Evolutionary conservation across 1,140 invertebrate species (phyloP).

Genomic region (Leptonema lineaticorne): DNA sequence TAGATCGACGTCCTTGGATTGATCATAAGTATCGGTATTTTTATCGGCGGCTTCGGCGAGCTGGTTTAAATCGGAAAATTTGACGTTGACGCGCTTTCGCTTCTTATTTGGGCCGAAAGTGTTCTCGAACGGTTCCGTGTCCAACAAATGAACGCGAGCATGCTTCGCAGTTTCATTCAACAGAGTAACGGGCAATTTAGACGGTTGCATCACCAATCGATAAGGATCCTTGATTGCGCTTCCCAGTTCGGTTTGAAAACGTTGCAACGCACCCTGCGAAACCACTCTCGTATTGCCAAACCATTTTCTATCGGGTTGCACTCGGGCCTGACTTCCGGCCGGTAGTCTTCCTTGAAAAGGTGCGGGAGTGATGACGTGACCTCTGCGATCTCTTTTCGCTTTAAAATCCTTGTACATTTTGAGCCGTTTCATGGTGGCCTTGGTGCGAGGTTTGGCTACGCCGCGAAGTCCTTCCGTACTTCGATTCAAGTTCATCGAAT

Average conservation of each 20-base stretch:
- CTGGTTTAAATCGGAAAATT: slow-evolving; percentile 69
- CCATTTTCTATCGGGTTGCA: slow-evolving; percentile 98
- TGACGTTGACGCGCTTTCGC: slow-evolving; percentile 87
- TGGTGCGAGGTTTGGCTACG: slow-evolving; percentile 81
- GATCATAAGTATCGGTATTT: slow-evolving; percentile 74
- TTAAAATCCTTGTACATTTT: slow-evolving; percentile 99
- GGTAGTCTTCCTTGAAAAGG: slow-evolving; percentile 89
- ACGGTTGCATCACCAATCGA: slow-evolving; percentile 96
- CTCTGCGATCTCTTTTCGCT: slow-evolving; percentile 85
- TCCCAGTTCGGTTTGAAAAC: slow-evolving; percentile 95
- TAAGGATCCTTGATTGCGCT: slow-evolving; percentile 95
- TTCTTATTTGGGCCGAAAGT: slow-evolving; percentile 95
- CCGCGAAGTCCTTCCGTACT: slow-evolving; percentile 76
- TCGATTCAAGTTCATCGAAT: slow-evolving; percentile 89
- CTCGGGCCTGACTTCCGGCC: slow-evolving; percentile 88
- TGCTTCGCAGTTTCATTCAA: slow-evolving; percentile 92
- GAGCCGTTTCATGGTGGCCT: slow-evolving; percentile 91
- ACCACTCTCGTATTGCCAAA: slow-evolving; percentile 94
- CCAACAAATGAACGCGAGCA: slow-evolving; percentile 89
- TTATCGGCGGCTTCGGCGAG: slow-evolving; percentile 70
- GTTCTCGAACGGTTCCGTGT: slow-evolving; percentile 91
- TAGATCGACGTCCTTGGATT: slow-evolving; percentile 79
- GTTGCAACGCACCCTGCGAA: slow-evolving; percentile 91
- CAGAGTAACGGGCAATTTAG: slow-evolving; percentile 90
- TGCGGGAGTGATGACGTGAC: slow-evolving; percentile 91